phyloP scores from a whole-genome alignment of 2,113 vertebrate species.

The Mobula birostris region DNA sequence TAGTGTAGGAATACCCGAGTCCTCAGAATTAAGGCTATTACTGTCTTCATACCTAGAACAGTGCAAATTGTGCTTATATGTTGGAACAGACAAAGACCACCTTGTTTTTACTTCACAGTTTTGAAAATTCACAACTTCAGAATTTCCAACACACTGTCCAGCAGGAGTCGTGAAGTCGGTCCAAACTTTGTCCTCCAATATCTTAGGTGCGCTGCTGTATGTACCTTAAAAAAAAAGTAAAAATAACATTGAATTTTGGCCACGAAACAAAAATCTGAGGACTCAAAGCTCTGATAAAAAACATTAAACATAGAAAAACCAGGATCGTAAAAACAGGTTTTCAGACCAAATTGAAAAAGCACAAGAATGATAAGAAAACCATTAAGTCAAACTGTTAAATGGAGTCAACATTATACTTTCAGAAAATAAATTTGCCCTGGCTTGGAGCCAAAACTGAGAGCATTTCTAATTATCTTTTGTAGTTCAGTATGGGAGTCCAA shows the following conservation, averaged over 20 bases:
- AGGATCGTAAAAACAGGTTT: not conserved
- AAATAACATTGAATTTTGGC: not conserved
- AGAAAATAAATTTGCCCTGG: not conserved
- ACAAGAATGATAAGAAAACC: not conserved
- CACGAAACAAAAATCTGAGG: not conserved
- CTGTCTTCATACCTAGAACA: constrained; percentile 55
- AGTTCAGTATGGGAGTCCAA: too few relatives aligned
- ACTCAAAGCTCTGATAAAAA: not conserved
- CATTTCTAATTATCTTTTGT: too few relatives aligned
- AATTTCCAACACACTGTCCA: constrained; percentile 45
- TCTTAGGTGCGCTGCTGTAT: constrained; percentile 47
- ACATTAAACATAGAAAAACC: not conserved
- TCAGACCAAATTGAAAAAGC: not conserved
- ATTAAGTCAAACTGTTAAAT: not conserved
- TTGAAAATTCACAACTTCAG: constrained; percentile 46
- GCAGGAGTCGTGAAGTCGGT: constrained; percentile 23
- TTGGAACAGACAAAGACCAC: constrained; percentile 45
- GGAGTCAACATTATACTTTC: not conserved
- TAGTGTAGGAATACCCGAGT: constrained; percentile 84
- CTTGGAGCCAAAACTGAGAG: too few relatives aligned
- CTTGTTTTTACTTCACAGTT: constrained; percentile 39
- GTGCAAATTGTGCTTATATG: constrained; percentile 47
- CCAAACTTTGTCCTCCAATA: constrained; percentile 48
- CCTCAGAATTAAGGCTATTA: constrained; percentile 73
- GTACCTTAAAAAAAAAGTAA: constrained; percentile 44